Evolutionary conservation across 1,140 invertebrate species (phyloP), one percentile per base, ranked within the genome.

Genomic region (Neodiprion virginianus): DNA sequence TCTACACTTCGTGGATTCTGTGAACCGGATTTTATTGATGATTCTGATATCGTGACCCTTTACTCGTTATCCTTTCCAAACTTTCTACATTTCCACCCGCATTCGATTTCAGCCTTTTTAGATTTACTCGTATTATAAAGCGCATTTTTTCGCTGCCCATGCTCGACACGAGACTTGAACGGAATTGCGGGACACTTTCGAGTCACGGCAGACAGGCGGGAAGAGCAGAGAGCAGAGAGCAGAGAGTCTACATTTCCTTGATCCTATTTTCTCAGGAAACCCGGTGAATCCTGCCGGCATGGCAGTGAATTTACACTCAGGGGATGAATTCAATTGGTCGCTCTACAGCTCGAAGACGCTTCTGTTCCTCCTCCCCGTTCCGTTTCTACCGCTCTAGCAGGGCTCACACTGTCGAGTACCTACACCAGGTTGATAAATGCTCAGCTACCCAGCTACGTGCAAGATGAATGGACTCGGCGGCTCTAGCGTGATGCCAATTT

Each of bases 301-400:
- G 53, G 53, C 53, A 17, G 4, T 61, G 53, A 61, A 61, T 61
- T 61, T 61, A 61, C 53, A 61, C 53, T 61, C 53, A 17, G 53
- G 53, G 53, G 53, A 61, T 61, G 53, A 61, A 61, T 61, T 61
- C 53, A 61, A 61, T 61, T 61, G 53, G 53, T 61, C 53, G 53
- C 53, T 17, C n/a, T 8, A 5, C 28, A 40, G 28, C 28, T 40
- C 28, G 28, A 40, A 40, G 28, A 40, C 28, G 28, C 28, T 40
- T 40, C 28, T 40, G 28, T 40, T 40, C 28, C 28, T 3, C 28
- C 28, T 40, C 28, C 5, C 28, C 28, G 28, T 5, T 40, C 28
- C 28, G 28, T 40, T 40, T 40, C 28, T 40, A 40, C 28, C 28
- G 28, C 28, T 40, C 28, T 40, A 40, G 53, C n/a, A 5, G 11